A percentile compares a stretch with the other conserved stretches of the same genome.
Evolutionary conservation across 2,113 vertebrate genomes (phyloP).

Genomic region (Paradoxurus hermaphroditus): DNA sequence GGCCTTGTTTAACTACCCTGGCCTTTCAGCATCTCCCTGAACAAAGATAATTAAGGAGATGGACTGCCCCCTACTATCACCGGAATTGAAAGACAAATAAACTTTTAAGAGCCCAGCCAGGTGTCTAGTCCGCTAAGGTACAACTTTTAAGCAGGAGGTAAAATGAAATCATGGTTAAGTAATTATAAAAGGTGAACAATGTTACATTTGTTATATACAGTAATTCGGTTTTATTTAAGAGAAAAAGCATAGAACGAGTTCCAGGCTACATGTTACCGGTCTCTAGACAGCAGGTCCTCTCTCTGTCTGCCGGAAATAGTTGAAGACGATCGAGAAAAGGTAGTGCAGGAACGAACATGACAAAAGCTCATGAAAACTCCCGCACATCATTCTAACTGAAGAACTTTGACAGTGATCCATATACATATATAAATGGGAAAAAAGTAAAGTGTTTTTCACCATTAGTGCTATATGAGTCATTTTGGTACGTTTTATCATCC

Average conservation of each 20-base stretch:
- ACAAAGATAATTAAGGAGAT: slow-evolving; percentile 87
- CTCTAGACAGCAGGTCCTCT: slow-evolving; percentile 54
- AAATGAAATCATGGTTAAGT: slow-evolving; percentile 85
- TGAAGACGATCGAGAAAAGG: slow-evolving; percentile 57
- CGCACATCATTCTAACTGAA: background rate
- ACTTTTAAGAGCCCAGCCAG: slow-evolving; percentile 84
- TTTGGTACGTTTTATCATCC: background rate
- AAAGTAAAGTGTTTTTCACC: background rate
- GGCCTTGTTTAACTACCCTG: slow-evolving; percentile 83
- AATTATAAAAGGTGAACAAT: slow-evolving; percentile 84
- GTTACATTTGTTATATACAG: slow-evolving; percentile 75
- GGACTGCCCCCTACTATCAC: slow-evolving; percentile 82
- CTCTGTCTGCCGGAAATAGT: background rate
- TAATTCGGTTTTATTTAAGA: slow-evolving; percentile 79
- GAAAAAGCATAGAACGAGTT: slow-evolving; percentile 72
- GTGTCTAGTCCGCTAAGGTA: slow-evolving; percentile 76
- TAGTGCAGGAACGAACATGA: slow-evolving; percentile 54
- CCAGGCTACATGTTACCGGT: slow-evolving; percentile 73
- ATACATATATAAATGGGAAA: background rate
- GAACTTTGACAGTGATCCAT: background rate
- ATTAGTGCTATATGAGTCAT: background rate
- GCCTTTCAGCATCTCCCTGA: slow-evolving; percentile 83
- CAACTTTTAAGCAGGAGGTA: slow-evolving; percentile 77
- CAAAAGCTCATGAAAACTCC: slow-evolving; percentile 43
- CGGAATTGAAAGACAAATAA: slow-evolving; percentile 85